These are phyloP conservation scores for Caenorhabditis virilis DNA, from an alignment of 2,888 invertebrate species.

Conservation along the genomic window DNA sequence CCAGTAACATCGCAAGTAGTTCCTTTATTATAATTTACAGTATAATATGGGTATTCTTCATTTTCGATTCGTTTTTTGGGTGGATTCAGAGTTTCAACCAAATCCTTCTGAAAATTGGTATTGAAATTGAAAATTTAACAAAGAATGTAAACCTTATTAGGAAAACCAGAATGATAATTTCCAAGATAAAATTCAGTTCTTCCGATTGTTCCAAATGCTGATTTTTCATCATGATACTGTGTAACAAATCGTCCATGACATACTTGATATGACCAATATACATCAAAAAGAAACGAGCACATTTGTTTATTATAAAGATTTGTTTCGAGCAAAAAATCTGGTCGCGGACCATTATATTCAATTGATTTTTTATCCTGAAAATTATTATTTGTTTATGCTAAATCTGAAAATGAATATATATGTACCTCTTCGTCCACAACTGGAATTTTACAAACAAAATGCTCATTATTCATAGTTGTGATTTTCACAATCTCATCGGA, in stretches of 20 bases:
- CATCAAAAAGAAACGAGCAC: conserved; percentile 70
- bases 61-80: conserved; percentile 76
- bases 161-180: conserved; percentile 46
- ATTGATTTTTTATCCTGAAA: conserved; percentile 11
- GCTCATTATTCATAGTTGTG: conserved; percentile 33
- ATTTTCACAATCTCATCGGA: conserved; percentile 20
- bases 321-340: conserved; percentile 16
- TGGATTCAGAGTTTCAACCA: conserved; percentile 53
- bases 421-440: conserved; percentile 13
- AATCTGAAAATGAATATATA: neutral
- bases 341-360: conserved; percentile 23
- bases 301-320: conserved; percentile 59
- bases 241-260: conserved; percentile 75
- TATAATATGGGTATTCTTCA: conserved; percentile 82
- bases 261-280: conserved; percentile 61
- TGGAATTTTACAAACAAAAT: conserved; percentile 38
- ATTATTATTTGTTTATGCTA: neutral
- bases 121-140: neutral
- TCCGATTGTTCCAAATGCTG: conserved; percentile 71
- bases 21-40: conserved; percentile 82
- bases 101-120: neutral
- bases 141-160: conserved; percentile 20
- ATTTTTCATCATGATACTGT: conserved; percentile 93
- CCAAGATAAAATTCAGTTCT: conserved; percentile 66
- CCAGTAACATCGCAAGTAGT: conserved; percentile 89